Evolutionary conservation across 1,140 invertebrate genomes (phyloP).

Genomic region (Physella acuta): DNA sequence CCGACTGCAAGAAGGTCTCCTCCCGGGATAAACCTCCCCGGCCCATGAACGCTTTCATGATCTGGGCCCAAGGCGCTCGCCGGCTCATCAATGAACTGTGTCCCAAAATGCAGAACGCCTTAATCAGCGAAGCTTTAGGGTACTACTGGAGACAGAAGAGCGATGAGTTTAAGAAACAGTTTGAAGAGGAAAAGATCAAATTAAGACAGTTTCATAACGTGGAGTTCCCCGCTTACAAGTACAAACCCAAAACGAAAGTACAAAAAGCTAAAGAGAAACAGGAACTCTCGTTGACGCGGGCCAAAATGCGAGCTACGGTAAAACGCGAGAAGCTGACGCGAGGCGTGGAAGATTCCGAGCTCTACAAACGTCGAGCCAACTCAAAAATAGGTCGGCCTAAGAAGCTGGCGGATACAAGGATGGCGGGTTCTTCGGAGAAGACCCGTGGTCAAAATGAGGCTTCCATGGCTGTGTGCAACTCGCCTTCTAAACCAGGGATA

Average conservation of each 20-base stretch:
- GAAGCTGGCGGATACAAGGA: not conserved
- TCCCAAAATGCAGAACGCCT: slow-evolving; percentile 24
- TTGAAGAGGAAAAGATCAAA: slow-evolving; percentile 23
- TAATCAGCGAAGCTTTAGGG: slow-evolving; percentile 20
- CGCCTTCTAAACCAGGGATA: slow-evolving; percentile 14
- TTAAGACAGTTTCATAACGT: slow-evolving; percentile 18
- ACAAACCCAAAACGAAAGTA: slow-evolving; percentile 25
- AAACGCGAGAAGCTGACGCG: slow-evolving; percentile 3
- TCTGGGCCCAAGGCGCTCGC: slow-evolving; percentile 23
- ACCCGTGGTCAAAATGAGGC: not conserved
- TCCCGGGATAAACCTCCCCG: slow-evolving; percentile 18
- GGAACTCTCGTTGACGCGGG: slow-evolving; percentile 8
- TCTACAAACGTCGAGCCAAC: not conserved
- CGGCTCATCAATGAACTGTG: slow-evolving; percentile 23
- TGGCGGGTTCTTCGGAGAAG: too few species aligned
- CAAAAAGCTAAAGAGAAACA: slow-evolving; percentile 25
- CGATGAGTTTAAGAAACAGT: slow-evolving; percentile 10
- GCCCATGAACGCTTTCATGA: slow-evolving; percentile 28
- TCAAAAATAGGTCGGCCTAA: not conserved
- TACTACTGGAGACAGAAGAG: slow-evolving; percentile 18
- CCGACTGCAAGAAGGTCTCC: slow-evolving; percentile 22
- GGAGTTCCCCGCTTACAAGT: slow-evolving; percentile 25
- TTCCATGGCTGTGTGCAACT: not conserved
- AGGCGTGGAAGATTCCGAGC: not conserved
- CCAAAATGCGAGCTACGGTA: slow-evolving; percentile 13